These are phyloP conservation scores for Lasiurus borealis DNA, from an alignment of 2,113 vertebrate genomes.

Conservation along the genomic window DNA sequence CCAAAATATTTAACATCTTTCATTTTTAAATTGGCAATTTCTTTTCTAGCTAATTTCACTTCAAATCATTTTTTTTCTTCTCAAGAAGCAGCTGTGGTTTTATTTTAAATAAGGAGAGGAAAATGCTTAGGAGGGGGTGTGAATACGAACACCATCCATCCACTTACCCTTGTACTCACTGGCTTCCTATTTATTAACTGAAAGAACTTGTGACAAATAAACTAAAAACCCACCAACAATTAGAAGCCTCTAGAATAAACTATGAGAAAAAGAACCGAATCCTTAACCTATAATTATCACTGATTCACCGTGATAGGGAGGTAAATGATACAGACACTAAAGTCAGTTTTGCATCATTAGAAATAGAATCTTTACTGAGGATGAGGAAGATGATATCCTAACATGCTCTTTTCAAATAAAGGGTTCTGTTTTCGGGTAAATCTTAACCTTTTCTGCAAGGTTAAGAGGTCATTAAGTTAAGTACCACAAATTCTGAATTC, in stretches of 20 bases:
- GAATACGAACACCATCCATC: neutral
- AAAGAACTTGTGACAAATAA: slow-evolving; percentile 44
- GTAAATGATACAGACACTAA: slow-evolving; percentile 58
- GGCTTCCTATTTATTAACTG: slow-evolving; percentile 56
- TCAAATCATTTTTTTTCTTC: slow-evolving; percentile 40
- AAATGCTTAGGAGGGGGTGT: slow-evolving; percentile 44
- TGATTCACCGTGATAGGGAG: slow-evolving; percentile 72
- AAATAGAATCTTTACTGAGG: slow-evolving; percentile 61
- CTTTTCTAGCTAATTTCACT: slow-evolving; percentile 64
- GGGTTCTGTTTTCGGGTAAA: slow-evolving; percentile 36
- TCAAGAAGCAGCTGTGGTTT: slow-evolving; percentile 60
- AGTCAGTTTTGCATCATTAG: slow-evolving; percentile 72
- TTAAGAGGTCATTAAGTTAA: slow-evolving; percentile 63
- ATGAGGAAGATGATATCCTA: slow-evolving; percentile 25
- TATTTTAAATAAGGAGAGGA: slow-evolving; percentile 47
- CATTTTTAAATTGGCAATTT: slow-evolving; percentile 63
- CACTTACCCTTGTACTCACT: slow-evolving; percentile 17
- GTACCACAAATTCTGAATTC: slow-evolving; percentile 47
- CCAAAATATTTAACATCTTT: slow-evolving; percentile 63
- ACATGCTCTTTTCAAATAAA: slow-evolving; percentile 49
- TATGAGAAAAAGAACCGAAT: slow-evolving; percentile 66
- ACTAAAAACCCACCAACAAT: slow-evolving; percentile 70
- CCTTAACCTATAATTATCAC: slow-evolving; percentile 74
- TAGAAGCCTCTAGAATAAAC: slow-evolving; percentile 69
- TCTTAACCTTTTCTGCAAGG: slow-evolving; percentile 58